A percentile compares a stretch with the other conserved stretches of the same genome.
phyloP scores from a whole-genome alignment of 2,113 vertebrate species.

The Scartelaos histophorus region DNA sequence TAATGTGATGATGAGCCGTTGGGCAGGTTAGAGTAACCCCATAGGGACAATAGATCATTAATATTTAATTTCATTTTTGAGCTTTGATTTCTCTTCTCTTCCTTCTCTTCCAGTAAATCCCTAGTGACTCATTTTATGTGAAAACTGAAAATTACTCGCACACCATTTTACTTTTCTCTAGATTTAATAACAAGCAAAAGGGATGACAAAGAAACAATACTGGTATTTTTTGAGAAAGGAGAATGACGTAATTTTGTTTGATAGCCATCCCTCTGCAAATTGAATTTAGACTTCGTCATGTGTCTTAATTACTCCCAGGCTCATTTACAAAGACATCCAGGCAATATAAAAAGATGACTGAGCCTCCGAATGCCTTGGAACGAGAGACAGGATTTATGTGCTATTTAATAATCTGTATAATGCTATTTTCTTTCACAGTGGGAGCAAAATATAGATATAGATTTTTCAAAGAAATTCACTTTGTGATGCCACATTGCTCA shows the following conservation, averaged over 20 bases:
- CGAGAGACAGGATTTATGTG: conserved; percentile 43
- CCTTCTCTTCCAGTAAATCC: conserved; percentile 28
- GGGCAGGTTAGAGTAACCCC: conserved; percentile 6
- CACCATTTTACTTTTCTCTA: conserved; percentile 56
- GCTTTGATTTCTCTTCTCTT: conserved; percentile 18
- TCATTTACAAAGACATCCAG: conserved; percentile 52
- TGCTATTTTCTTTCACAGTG: conserved; percentile 19
- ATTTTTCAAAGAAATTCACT: not conserved
- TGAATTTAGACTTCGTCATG: conserved; percentile 62
- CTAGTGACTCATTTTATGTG: conserved; percentile 49
- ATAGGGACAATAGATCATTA: conserved; percentile 41
- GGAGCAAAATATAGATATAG: conserved; percentile 10
- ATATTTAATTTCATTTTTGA: conserved; percentile 48
- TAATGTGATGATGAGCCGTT: conserved; percentile 28
- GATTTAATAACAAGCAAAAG: conserved; percentile 59
- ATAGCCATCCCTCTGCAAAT: conserved; percentile 54
- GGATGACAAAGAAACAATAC: conserved; percentile 30
- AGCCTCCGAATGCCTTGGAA: conserved; percentile 28
- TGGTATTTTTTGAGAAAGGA: conserved; percentile 47
- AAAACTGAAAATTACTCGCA: conserved; percentile 63
- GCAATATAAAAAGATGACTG: conserved; percentile 47
- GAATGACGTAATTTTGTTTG: conserved; percentile 58
- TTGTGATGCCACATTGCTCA: conserved; percentile 8
- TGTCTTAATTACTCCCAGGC: conserved; percentile 61
- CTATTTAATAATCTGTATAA: conserved; percentile 33